Conservation (phyloP, 2,113 vertebrate species). For the Oceanodroma tethys region DNA sequence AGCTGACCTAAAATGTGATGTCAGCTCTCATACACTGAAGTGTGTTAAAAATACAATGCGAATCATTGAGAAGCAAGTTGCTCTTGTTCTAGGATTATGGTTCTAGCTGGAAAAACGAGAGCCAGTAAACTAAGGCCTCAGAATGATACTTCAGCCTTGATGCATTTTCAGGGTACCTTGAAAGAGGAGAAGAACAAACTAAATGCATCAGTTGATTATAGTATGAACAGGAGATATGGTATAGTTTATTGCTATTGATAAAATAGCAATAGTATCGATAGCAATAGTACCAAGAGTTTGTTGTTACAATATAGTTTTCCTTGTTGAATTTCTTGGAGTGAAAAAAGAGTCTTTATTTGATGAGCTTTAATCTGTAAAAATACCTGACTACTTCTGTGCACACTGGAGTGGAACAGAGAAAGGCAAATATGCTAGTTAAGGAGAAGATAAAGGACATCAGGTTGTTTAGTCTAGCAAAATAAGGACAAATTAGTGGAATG, state of each 20-base stretch:
- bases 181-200: background rate
- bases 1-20: background rate
- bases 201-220: background rate
- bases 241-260: background rate
- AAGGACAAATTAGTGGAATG: background rate
- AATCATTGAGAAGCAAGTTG: background rate
- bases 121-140: background rate
- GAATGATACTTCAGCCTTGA: background rate
- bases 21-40: background rate
- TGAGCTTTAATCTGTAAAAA: background rate
- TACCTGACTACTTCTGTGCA: background rate
- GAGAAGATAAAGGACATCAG: background rate
- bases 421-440: background rate
- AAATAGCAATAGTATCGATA: background rate
- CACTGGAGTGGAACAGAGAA: background rate
- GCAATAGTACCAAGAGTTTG: background rate
- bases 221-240: background rate
- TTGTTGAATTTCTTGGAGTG: background rate
- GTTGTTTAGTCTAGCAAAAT: slow-evolving; percentile 47
- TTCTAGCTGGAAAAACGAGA: background rate
- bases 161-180: background rate
- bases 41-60: background rate
- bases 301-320: background rate
- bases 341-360: background rate
- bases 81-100: background rate